phyloP scores from a whole-genome alignment of 2,113 vertebrate species.

The Lycaon pictus region DNA sequence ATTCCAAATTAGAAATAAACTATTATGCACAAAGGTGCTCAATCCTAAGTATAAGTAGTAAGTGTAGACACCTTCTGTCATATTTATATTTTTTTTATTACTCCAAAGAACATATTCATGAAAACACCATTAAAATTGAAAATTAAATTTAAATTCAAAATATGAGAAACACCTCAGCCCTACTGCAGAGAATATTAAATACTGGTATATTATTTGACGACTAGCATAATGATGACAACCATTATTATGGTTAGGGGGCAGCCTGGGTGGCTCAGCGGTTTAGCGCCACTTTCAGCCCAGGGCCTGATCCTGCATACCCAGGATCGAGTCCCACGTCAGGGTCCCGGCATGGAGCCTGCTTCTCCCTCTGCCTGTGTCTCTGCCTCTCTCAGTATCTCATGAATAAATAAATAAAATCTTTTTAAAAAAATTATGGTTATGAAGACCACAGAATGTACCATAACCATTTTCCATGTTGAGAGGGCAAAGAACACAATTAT shows the following conservation, averaged over 20 bases:
- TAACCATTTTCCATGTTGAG: not conserved
- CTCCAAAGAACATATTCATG: not conserved
- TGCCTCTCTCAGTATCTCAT: no score
- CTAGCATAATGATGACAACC: not conserved
- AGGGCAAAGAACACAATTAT: not conserved
- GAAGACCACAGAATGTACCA: not conserved
- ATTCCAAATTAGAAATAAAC: conserved; percentile 25
- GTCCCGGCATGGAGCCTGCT: no score
- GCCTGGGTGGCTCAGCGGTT: no score
- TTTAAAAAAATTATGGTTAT: not conserved
- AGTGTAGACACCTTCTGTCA: not conserved
- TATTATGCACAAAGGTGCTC: not conserved
- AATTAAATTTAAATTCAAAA: conserved; percentile 38
- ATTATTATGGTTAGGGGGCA: not conserved
- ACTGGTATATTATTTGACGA: not conserved
- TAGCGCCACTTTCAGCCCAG: no score
- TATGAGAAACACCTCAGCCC: not conserved
- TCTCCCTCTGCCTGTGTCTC: no score
- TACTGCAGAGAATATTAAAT: conserved; percentile 32
- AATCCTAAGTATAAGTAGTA: conserved; percentile 11
- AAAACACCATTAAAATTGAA: conserved; percentile 16
- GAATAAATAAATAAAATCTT: no score
- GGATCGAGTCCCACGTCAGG: no score
- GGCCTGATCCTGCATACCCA: no score
- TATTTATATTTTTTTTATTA: conserved; percentile 36